phyloP scores from a whole-genome alignment of 2,797 vertebrate genomes.

The Amazonetta brasiliensis region DNA sequence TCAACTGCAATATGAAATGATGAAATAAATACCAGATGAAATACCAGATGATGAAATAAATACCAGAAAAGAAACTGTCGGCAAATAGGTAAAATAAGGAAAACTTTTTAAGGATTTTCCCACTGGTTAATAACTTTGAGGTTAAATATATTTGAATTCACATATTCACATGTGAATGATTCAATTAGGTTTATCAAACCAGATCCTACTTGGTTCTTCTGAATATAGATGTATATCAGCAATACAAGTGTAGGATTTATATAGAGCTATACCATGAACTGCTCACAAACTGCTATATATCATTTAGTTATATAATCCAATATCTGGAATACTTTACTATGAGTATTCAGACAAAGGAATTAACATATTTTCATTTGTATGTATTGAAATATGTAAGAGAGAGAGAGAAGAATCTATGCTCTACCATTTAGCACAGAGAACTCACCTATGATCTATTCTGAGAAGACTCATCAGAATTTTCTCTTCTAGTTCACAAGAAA shows the following conservation, averaged over 20 bases:
- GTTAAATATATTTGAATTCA: background rate
- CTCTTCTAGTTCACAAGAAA: background rate
- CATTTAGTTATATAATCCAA: background rate
- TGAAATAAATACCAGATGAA: background rate
- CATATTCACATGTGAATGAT: background rate
- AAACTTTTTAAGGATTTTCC: background rate
- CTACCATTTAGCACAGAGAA: background rate
- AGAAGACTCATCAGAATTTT: background rate
- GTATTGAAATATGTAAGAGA: background rate
- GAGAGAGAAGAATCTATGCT: fast-evolving
- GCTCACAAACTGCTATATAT: background rate
- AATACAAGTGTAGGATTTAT: background rate
- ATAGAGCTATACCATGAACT: background rate
- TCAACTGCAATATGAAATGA: background rate
- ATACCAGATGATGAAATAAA: background rate
- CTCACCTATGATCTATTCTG: background rate
- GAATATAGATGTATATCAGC: background rate
- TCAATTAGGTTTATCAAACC: background rate
- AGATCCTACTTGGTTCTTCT: background rate
- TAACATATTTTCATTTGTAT: background rate
- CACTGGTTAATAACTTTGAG: background rate
- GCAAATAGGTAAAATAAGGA: background rate
- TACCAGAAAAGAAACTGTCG: background rate
- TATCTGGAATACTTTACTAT: background rate
- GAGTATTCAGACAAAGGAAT: background rate